Conservation (phyloP, 2,888 invertebrate genomes). For the Monochamus alternatus region DNA sequence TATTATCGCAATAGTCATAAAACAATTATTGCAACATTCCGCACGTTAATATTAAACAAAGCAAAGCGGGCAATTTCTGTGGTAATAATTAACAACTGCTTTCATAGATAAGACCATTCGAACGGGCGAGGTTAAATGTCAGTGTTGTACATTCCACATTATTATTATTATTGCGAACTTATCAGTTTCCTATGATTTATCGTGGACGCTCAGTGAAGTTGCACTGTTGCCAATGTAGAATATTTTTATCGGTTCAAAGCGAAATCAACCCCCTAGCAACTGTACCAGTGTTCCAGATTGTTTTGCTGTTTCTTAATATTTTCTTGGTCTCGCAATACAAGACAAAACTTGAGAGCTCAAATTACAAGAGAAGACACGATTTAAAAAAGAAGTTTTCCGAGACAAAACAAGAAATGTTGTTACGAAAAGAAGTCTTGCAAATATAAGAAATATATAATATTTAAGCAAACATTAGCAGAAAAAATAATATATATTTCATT, state of each 20-base stretch:
- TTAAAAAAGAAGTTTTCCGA: too few relatives aligned
- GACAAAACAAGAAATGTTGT: too few relatives aligned
- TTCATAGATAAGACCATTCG: constrained; percentile 9
- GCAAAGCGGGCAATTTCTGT: background rate
- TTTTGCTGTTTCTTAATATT: too few relatives aligned
- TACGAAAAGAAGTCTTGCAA: too few relatives aligned
- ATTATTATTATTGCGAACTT: constrained; percentile 17
- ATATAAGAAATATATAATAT: too few relatives aligned
- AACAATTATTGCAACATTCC: background rate
- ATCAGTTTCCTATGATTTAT: constrained; percentile 30
- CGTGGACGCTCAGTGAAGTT: background rate
- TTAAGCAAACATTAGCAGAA: too few relatives aligned
- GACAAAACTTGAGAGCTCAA: too few relatives aligned
- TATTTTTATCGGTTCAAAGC: background rate
- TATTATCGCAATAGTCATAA: background rate
- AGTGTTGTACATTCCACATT: constrained; percentile 16
- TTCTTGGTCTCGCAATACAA: too few relatives aligned
- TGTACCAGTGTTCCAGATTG: too few relatives aligned
- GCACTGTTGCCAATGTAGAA: background rate
- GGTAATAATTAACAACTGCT: background rate
- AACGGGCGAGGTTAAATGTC: constrained; percentile 24
- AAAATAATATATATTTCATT: too few relatives aligned
- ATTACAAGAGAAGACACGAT: too few relatives aligned
- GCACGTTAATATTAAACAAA: background rate
- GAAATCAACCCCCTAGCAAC: too few relatives aligned